Percentiles rank a stretch among this genome's conserved stretches.
Conservation (phyloP, 2,888 invertebrate genomes). For the Rutpela maculata region DNA sequence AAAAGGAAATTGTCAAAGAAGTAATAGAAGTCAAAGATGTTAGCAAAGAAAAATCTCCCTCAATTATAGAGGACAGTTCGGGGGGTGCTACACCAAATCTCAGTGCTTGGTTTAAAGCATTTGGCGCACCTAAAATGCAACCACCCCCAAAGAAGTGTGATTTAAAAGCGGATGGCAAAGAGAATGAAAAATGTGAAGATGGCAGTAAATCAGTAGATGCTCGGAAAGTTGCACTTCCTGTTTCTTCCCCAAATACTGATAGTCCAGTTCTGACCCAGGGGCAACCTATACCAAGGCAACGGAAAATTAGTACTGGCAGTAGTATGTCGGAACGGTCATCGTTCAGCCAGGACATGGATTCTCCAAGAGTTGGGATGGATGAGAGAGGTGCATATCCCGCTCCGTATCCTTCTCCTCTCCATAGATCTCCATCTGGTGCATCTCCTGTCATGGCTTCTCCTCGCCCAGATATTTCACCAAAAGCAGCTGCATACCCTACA, state of each 20-base stretch:
- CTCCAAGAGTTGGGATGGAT: slow-evolving; percentile 80
- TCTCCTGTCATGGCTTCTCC: slow-evolving; percentile 82
- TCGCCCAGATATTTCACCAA: slow-evolving; percentile 81
- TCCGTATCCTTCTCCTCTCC: slow-evolving; percentile 83
- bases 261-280: slow-evolving; percentile 71
- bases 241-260: slow-evolving; percentile 70
- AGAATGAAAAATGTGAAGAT: slow-evolving; percentile 72
- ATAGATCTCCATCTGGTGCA: slow-evolving; percentile 83
- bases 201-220: slow-evolving; percentile 59
- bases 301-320: slow-evolving; percentile 87
- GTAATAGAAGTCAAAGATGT: slow-evolving; percentile 53
- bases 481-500: slow-evolving; percentile 82
- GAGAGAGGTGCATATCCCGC: slow-evolving; percentile 81
- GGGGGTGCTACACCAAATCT: slow-evolving; percentile 87
- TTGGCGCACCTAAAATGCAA: slow-evolving; percentile 88
- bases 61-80: slow-evolving; percentile 61
- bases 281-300: slow-evolving; percentile 75
- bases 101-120: slow-evolving; percentile 95
- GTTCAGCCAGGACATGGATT: slow-evolving; percentile 86
- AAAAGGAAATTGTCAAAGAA: slow-evolving; percentile 46
- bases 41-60: slow-evolving; percentile 59
- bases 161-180: slow-evolving; percentile 72
- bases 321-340: slow-evolving; percentile 87
- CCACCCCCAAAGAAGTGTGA: slow-evolving; percentile 79
- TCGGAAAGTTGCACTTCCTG: slow-evolving; percentile 68